Percentiles rank a stretch among this genome's conserved stretches.
Evolutionary conservation across 2,888 invertebrate species (phyloP).

Genomic region (Scaptomyza parva): DNA sequence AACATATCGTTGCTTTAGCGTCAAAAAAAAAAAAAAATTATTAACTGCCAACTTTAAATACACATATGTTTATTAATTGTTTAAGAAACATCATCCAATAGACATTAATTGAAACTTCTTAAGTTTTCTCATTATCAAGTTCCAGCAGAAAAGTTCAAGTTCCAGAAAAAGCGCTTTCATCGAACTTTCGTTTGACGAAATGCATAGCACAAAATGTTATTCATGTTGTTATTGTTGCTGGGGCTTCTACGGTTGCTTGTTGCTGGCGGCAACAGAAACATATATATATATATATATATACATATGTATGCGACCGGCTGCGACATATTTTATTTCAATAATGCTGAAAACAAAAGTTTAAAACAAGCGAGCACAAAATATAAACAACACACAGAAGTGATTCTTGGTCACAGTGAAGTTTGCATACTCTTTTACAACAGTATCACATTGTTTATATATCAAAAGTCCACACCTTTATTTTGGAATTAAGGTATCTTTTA

Average conservation of each 20-base stretch:
- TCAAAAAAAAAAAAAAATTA: neutral
- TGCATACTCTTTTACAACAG: neutral
- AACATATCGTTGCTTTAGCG: slow-evolving; percentile 1
- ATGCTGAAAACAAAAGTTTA: slow-evolving; percentile 74
- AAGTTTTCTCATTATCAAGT: slow-evolving; percentile 21
- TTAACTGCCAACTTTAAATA: slow-evolving; percentile 9
- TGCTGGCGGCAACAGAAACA: slow-evolving; percentile 68
- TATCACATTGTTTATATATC: neutral
- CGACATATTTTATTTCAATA: slow-evolving; percentile 64
- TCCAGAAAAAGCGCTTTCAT: slow-evolving; percentile 55
- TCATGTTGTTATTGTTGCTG: slow-evolving; percentile 21
- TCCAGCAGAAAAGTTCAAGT: slow-evolving; percentile 19
- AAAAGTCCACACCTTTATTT: neutral
- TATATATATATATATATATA: neutral
- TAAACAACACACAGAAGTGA: slow-evolving; percentile 2
- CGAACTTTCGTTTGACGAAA: slow-evolving; percentile 67
- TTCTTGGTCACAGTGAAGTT: neutral
- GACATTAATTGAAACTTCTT: neutral
- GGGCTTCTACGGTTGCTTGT: neutral
- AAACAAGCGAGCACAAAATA: slow-evolving; percentile 48
- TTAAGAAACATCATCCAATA: slow-evolving; percentile 1
- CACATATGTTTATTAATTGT: neutral
- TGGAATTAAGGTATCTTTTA: neutral
- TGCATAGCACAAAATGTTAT: slow-evolving; percentile 27
- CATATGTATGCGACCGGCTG: slow-evolving; percentile 23